These are phyloP conservation scores for Limnephilus marmoratus DNA, from an alignment of 2,888 invertebrate species.

Conservation along the genomic window DNA sequence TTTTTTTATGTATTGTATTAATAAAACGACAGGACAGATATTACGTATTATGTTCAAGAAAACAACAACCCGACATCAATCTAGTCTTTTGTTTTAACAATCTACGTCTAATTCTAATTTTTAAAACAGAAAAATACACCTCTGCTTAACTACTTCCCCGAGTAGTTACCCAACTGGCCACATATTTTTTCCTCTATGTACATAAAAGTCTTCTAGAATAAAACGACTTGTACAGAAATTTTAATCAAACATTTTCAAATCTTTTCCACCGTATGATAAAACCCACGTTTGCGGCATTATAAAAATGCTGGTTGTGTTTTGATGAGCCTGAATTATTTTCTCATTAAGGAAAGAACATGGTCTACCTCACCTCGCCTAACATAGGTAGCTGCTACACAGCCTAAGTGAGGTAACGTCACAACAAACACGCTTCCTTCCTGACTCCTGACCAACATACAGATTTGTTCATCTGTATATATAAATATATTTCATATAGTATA, in stretches of 20 bases:
- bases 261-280: neutral
- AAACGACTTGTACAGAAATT: neutral
- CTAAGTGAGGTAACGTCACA: neutral
- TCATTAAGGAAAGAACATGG: neutral
- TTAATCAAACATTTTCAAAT: neutral
- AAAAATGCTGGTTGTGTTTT: neutral
- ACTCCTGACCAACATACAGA: neutral
- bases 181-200: too few species aligned
- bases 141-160: too few species aligned
- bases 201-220: too few species aligned
- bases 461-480: neutral
- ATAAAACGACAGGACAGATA: too few species aligned
- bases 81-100: too few species aligned
- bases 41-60: too few species aligned
- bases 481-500: neutral
- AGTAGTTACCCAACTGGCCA: too few species aligned
- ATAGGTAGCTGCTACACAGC: neutral
- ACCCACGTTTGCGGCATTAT: neutral
- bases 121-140: too few species aligned
- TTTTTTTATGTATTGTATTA: too few species aligned
- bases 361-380: neutral
- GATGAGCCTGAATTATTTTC: slow-evolving; percentile 2
- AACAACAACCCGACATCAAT: too few species aligned
- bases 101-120: too few species aligned
- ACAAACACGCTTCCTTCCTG: neutral